Evolutionary conservation across 2,113 vertebrate genomes (phyloP).

Genomic region (Athene noctua): DNA sequence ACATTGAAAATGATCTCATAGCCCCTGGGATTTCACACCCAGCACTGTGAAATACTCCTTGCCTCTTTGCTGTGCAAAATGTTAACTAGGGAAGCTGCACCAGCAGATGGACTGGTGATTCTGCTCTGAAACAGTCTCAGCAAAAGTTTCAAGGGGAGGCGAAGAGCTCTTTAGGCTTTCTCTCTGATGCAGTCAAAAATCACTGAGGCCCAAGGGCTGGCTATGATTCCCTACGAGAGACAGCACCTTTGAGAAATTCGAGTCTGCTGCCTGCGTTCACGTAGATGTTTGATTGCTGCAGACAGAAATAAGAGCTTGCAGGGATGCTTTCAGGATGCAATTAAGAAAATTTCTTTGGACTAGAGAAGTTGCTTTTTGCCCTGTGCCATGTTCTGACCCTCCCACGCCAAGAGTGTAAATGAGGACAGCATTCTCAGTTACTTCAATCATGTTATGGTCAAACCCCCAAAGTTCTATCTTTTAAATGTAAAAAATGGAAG

Average conservation of each 20-base stretch:
- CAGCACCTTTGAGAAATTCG: neutral
- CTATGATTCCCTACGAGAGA: conserved; percentile 23
- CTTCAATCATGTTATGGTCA: neutral
- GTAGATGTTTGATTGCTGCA: neutral
- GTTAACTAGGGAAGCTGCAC: neutral
- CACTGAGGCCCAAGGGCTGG: neutral
- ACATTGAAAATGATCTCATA: conserved; percentile 39
- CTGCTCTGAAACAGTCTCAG: neutral
- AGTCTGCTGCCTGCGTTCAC: neutral
- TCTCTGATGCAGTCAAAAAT: conserved; percentile 39
- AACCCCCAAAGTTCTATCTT: neutral
- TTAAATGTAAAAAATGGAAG: neutral
- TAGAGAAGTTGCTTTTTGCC: neutral
- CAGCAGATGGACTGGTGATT: neutral
- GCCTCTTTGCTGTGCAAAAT: neutral
- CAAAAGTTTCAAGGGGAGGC: conserved; percentile 25
- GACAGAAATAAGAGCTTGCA: neutral
- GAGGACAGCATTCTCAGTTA: neutral
- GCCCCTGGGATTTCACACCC: neutral
- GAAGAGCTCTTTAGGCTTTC: conserved; percentile 37
- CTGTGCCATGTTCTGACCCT: neutral
- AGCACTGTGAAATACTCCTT: neutral
- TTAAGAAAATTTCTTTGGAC: conserved; percentile 14
- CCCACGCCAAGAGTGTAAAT: rapidly evolving
- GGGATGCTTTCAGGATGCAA: conserved; percentile 54